Evolutionary conservation across 2,113 vertebrate genomes (phyloP), one percentile per base, ranked within the genome.

Genomic region (Varanus salvator): DNA sequence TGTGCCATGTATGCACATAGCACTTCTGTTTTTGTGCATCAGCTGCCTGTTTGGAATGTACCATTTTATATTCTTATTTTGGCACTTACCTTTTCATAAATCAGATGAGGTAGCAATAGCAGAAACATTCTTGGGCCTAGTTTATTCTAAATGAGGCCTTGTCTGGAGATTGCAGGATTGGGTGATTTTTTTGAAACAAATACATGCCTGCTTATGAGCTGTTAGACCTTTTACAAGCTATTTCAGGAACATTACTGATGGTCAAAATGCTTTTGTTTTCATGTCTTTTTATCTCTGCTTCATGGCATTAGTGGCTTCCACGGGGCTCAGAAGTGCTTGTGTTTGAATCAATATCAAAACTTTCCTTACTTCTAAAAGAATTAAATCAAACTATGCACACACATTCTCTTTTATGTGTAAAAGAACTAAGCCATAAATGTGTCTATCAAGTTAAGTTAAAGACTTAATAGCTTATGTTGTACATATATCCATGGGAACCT

Each of bases 251-350:
- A 75, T 17, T 86, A 86, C 60, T 86, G 64, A 57, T 60, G 72
- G 15, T 50, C 8, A 86, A 76, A 76, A 86, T 57, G 31, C n/a
- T 86, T 86, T 82, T 34, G 69, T 85, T 85, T 85, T 85, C 29
- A 85, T 68, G 66, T 71, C 83, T 85, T 85, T 44, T 85, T 85
- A 85, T 74, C 48, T 85, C 84, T 85, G 48, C 84, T 85, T 75
- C 69, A 85, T 57, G 44, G 50, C 50, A 85, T 74, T 74, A 85
- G 74, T 74, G n/a, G 72, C 52, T 86, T 76, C 85, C 52, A 76
- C 75, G 15, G 21, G 71, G 31, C 71, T 86, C n/a, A 84, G 64
- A 29, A 50, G 60, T 48, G 81, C 57, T 66, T 66, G 57, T 6
- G 5, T 83, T 66, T 66, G 66, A 64, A 83, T 83, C 81, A 83